Percentiles rank a stretch among this genome's conserved stretches.
phyloP scores from a whole-genome alignment of 2,888 invertebrate species.

The Lasioglossum vierecki region DNA sequence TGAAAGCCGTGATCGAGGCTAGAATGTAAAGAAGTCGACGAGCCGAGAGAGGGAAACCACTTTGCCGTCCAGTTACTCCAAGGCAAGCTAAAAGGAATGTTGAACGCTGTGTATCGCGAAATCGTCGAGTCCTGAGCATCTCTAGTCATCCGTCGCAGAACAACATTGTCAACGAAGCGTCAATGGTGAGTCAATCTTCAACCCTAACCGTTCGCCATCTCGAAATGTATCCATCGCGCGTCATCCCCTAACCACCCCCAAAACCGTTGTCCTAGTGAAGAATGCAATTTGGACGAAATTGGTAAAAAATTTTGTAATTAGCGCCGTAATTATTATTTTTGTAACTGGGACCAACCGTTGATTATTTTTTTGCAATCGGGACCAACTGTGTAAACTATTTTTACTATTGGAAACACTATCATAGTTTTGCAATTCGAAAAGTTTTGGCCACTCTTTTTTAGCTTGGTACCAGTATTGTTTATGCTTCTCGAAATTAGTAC shows the following conservation, averaged over 20 bases:
- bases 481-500: too few relatives aligned
- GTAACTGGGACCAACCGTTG: background rate
- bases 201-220: background rate
- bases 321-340: background rate
- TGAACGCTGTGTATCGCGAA: slow-evolving; percentile 72
- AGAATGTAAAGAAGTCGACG: slow-evolving; percentile 79
- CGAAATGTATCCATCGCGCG: background rate
- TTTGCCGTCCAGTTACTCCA: slow-evolving; percentile 80
- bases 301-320: background rate
- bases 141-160: slow-evolving; percentile 56
- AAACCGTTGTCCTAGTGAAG: background rate
- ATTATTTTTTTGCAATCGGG: background rate
- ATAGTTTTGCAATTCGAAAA: background rate
- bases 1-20: slow-evolving; percentile 79
- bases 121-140: slow-evolving; percentile 65
- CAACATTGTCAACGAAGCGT: slow-evolving; percentile 35
- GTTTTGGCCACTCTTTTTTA: background rate
- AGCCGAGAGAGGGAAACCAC: slow-evolving; percentile 67
- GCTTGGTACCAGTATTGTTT: too few relatives aligned
- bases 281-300: background rate
- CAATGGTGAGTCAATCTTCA: slow-evolving; percentile 38
- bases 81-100: slow-evolving; percentile 80
- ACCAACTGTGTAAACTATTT: background rate
- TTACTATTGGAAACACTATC: too few relatives aligned
- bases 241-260: background rate